Evolutionary conservation across 2,888 invertebrate genomes (phyloP).

Genomic region (Tenodera sinensis): DNA sequence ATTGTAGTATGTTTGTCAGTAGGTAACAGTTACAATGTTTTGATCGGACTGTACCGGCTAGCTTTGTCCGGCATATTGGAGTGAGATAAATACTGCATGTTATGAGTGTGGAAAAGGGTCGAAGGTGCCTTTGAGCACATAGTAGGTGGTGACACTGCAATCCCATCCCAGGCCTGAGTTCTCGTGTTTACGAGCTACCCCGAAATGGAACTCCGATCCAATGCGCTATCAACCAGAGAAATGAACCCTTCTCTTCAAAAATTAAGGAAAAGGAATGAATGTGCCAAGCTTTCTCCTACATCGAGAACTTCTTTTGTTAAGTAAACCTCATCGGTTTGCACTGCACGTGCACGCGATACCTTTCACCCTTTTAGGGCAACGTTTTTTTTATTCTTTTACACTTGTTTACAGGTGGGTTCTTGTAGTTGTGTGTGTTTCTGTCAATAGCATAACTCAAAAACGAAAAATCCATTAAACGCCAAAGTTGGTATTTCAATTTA

Average conservation of each 20-base stretch:
- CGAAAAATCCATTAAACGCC: no score
- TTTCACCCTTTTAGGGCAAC: background rate
- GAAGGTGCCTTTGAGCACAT: background rate
- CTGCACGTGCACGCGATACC: background rate
- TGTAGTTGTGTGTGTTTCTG: background rate
- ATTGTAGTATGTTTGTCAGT: no score
- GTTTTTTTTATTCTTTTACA: background rate
- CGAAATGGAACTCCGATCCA: background rate
- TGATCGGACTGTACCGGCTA: background rate
- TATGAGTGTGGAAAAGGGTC: background rate
- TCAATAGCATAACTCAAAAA: no score
- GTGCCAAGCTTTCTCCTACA: background rate
- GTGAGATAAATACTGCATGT: background rate
- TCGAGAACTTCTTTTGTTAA: background rate
- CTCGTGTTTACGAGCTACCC: background rate
- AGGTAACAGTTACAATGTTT: background rate
- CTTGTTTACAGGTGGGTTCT: background rate
- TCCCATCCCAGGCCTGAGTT: background rate
- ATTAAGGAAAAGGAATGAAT: background rate
- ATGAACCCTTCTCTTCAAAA: background rate
- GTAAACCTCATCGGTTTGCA: background rate
- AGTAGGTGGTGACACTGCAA: background rate
- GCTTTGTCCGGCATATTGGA: background rate
- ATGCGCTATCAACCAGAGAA: background rate
- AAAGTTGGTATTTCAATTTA: no score